phyloP scores from a whole-genome alignment of 35 echinoderm and acorn worm species.

The Apostichopus californicus region DNA sequence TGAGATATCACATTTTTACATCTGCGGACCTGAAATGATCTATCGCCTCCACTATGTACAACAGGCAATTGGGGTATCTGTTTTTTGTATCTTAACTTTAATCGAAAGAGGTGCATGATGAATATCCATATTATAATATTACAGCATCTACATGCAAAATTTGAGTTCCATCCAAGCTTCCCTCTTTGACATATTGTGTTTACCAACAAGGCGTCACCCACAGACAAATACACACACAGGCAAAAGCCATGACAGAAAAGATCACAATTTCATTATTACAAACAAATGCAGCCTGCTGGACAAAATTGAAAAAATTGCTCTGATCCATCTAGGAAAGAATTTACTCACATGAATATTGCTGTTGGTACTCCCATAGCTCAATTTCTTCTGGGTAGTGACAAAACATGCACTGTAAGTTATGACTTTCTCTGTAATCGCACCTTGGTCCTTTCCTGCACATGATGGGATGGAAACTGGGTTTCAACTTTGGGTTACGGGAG shows the following conservation, averaged over 20 bases:
- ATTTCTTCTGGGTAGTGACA: constrained; percentile 74
- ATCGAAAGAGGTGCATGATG: background rate
- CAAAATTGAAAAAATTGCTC: background rate
- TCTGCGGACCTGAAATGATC: background rate
- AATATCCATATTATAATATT: background rate
- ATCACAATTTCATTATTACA: background rate
- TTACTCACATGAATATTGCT: constrained; percentile 69
- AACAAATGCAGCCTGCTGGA: background rate
- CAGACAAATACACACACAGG: background rate
- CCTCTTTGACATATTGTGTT: background rate
- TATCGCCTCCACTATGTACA: background rate
- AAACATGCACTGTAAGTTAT: constrained; percentile 75
- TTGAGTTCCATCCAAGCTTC: background rate
- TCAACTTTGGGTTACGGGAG: constrained; percentile 59
- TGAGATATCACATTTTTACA: background rate
- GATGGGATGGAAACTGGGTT: constrained; percentile 56
- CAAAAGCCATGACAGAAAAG: background rate
- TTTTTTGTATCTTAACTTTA: background rate
- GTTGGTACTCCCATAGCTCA: constrained; percentile 78
- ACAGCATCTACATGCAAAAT: background rate
- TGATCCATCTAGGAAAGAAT: background rate
- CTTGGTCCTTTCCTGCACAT: constrained; percentile 51
- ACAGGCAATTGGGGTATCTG: background rate
- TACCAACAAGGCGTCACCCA: background rate
- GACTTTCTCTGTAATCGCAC: constrained; percentile 60